Evolutionary conservation across 2,797 vertebrate species (phyloP), one percentile per base, ranked within the genome.

Genomic region (Denticeps clupeoides): DNA sequence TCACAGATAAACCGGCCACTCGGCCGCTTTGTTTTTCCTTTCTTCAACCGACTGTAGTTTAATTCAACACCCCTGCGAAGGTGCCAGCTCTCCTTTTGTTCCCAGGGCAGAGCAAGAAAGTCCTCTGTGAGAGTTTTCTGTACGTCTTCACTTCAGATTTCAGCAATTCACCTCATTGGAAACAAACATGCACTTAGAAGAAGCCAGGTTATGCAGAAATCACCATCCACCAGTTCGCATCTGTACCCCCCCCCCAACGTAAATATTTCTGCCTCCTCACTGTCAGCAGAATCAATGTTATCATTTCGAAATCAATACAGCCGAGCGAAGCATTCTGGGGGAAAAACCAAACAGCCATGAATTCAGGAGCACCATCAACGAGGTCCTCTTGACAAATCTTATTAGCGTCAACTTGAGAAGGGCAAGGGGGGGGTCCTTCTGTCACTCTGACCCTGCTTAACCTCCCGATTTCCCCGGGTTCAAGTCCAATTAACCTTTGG

Each of bases 401-500:
- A 87, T 89, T 89, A 91, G 85, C 64, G 51, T 77, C 81, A 78
- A 84, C 84, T 83, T 85, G 66, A 68, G 65, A 70, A 64, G 53
- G 56, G 52, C 59, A 56, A 63, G 76, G 74, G 69, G 86, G 89
- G 87, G 78, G 68, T 65, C 82, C 82, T 85, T 78, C 84, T 89
- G 86, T 86, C 82, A 80, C 73, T 64, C 65, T 89, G 89, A 92
- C 90, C 90, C 77, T 70, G 77, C 59, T 79, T 87, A 91, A 95
- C 93, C 93, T 90, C 87, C 88, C 92, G 88, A 93, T 90, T 91
- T 90, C 86, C 87, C 70, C 74, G 85, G 92, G 92, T 96, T 90
- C 93, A 91, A 91, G 95, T 87, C 83, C 96, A 96, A 96, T 96
- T 95, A 94, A 93, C 92, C 90, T 82, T 85, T 63, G 58, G 73